These are phyloP conservation scores for Brachionus plicatilis DNA, from an alignment of 1,140 invertebrate genomes.

Conservation along the genomic window DNA sequence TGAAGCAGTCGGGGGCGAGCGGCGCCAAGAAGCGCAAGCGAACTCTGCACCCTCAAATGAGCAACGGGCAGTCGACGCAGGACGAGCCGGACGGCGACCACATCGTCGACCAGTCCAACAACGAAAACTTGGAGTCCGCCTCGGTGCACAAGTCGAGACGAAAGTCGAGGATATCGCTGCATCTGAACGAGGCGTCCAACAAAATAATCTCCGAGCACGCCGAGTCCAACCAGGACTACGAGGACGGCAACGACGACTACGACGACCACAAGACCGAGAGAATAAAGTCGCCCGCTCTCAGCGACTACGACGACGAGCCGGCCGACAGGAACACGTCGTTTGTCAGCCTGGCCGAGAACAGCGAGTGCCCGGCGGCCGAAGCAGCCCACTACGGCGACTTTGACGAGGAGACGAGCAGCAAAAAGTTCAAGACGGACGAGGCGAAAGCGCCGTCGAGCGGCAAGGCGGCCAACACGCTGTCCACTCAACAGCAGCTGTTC, in stretches of 20 bases:
- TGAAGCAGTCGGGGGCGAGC: not conserved
- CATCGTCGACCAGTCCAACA: constrained; percentile 7
- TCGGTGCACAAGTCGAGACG: not conserved
- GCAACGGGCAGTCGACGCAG: not conserved
- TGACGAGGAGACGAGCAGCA: not conserved
- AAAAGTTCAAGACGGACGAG: not conserved
- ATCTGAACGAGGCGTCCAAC: not conserved
- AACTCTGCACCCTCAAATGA: not conserved
- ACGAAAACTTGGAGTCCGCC: constrained; percentile 5
- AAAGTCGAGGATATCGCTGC: not conserved
- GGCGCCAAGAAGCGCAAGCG: constrained; percentile 39
- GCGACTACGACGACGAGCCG: not conserved
- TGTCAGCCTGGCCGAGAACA: not conserved
- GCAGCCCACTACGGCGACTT: not conserved
- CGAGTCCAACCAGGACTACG: not conserved
- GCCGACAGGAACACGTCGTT: not conserved
- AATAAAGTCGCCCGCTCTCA: not conserved
- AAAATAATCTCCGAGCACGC: not conserved
- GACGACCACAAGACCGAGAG: not conserved
- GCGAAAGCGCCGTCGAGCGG: not conserved
- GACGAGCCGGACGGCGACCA: constrained; percentile 32
- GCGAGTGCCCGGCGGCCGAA: not conserved
- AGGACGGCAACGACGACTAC: not conserved
- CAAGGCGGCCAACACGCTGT: not conserved
- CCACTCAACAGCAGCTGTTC: not conserved